phyloP scores from a whole-genome alignment of 1,140 invertebrate genomes.

The Telenomus remus region DNA sequence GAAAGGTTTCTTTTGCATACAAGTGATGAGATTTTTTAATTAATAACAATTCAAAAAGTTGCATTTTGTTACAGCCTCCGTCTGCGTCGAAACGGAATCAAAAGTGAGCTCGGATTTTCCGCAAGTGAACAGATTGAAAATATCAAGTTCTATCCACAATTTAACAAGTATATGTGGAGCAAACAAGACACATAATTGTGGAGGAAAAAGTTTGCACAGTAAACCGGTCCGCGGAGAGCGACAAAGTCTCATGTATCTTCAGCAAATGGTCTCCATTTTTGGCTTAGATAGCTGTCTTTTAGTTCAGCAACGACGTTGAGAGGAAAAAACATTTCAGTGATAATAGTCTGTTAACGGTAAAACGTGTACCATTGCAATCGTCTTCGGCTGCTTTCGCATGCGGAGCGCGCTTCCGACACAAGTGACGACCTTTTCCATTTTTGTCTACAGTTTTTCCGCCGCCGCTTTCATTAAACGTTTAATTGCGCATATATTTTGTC shows the following conservation, averaged over 20 bases:
- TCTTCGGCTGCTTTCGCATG: conserved; percentile 46
- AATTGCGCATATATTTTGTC: conserved; percentile 21
- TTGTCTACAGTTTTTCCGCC: conserved; percentile 18
- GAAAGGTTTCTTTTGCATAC: too few relatives aligned
- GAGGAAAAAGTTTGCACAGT: conserved; percentile 1
- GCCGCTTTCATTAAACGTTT: conserved; percentile 27
- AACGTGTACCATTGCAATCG: conserved; percentile 42
- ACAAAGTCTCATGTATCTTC: conserved; percentile 22
- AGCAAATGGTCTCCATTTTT: conserved; percentile 47
- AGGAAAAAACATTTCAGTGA: conserved; percentile 41
- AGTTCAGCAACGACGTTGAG: conserved; percentile 24
- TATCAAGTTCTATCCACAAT: background rate
- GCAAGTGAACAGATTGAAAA: too few relatives aligned
- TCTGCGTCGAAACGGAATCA: too few relatives aligned
- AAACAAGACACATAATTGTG: conserved; percentile 11
- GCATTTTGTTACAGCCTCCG: too few relatives aligned
- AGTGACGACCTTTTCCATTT: conserved; percentile 45
- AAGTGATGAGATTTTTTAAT: too few relatives aligned
- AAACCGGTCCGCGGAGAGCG: conserved; percentile 6
- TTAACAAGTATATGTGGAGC: background rate
- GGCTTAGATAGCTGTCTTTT: conserved; percentile 49
- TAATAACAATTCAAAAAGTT: too few relatives aligned
- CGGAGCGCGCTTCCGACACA: conserved; percentile 36
- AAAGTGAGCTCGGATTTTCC: too few relatives aligned
- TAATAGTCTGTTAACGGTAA: conserved; percentile 56